Evolutionary conservation across 2,113 vertebrate genomes (phyloP), one percentile per base, ranked within the genome.

Genomic region (Monarcha castaneiventris): DNA sequence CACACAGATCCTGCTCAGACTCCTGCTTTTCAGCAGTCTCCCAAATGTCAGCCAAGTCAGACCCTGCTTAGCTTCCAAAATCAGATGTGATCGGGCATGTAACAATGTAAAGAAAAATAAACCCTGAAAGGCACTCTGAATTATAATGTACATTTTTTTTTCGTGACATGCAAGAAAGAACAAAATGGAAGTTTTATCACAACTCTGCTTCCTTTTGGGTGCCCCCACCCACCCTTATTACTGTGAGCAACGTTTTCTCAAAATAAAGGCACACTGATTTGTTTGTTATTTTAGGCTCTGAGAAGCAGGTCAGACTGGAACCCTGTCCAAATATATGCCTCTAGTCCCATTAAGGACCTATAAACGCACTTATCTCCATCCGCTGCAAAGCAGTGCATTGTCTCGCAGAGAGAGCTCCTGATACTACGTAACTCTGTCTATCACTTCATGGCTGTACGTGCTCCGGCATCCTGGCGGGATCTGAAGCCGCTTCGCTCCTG

Each of bases 51-150:
- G 81, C 95, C 87, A 73, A 79, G 49, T 51, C 84, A 79, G 84
- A 79, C 74, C 20, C 74, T 55, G 59, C 71, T 76, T 66, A 48
- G n/a, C 55, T 97, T 96, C 91, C 91, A 58, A 84, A 91, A 87
- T 97, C 94, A 90, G 89, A 93, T 91, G 81, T 87, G 93, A 87
- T 89, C 3, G 0, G 78, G 33, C 91, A 83, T 62, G 59, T 83
- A 94, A 96, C 87, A 95, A 96, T 87, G 82, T 87, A 91, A 95
- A 95, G 93, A 83, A 94, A 96, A 97, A 96, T 94, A 96, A 96
- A 96, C 81, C 49, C 74, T 46, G 61, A 92, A 82, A 91, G 77
- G 74, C 77, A 58, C n/a, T 85, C 66, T 93, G 80, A 91, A 79
- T 91, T 95, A 68, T 56, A 94, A 89, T 44, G 54, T 79, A 43